A percentile compares a stretch with the other conserved stretches of the same genome.
These are phyloP conservation scores for Sphaerodactylus townsendi DNA, from an alignment of 2,113 vertebrate genomes.

Conservation along the genomic window DNA sequence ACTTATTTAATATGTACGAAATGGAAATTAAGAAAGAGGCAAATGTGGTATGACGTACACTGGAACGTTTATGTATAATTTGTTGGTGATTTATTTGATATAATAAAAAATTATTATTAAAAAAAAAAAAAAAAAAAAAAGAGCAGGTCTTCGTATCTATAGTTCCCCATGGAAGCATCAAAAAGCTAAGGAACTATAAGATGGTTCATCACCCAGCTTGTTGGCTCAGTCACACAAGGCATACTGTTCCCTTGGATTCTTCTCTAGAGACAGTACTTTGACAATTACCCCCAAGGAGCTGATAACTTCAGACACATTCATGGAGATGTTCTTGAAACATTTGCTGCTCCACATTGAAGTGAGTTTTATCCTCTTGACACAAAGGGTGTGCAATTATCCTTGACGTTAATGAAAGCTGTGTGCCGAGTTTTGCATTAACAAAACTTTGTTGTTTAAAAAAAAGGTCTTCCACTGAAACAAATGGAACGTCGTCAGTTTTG, in stretches of 20 bases:
- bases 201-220: not conserved
- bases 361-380: not conserved
- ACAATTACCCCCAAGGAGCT: not conserved
- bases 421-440: not conserved
- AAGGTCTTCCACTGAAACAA: not conserved
- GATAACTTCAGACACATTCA: not conserved
- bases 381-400: not conserved
- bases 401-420: not conserved
- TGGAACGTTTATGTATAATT: too few relatives aligned
- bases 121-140: not conserved
- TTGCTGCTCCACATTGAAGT: not conserved
- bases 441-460: conserved; percentile 16
- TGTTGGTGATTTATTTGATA: too few relatives aligned
- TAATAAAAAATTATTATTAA: too few relatives aligned
- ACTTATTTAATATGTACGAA: too few relatives aligned
- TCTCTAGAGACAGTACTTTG: not conserved
- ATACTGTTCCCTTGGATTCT: not conserved
- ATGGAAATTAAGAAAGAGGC: too few relatives aligned
- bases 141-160: too few relatives aligned
- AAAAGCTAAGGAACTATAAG: not conserved
- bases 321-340: not conserved
- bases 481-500: not conserved
- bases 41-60: too few relatives aligned
- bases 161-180: not conserved
- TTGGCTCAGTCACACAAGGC: not conserved